These are phyloP conservation scores for Hippoglossus hippoglossus DNA, from an alignment of 2,797 vertebrate genomes.

Conservation along the genomic window DNA sequence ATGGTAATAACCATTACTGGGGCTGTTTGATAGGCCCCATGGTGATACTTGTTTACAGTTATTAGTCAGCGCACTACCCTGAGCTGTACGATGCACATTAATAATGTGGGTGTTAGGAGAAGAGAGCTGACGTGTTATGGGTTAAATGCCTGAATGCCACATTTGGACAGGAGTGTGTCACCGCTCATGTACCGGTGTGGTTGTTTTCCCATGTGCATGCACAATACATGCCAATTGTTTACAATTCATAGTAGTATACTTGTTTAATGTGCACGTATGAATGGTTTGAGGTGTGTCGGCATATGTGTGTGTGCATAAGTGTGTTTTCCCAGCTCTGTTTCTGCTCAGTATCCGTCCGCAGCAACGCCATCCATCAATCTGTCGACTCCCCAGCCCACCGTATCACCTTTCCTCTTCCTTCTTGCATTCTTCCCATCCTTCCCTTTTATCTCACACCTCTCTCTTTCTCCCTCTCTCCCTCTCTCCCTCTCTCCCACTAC, in stretches of 20 bases:
- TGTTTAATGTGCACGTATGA: constrained; percentile 13
- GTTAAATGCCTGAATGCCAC: constrained; percentile 44
- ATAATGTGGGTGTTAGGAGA: constrained; percentile 40
- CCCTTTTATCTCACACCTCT: constrained; percentile 74
- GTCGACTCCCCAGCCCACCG: constrained; percentile 71
- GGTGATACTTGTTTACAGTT: constrained; percentile 79
- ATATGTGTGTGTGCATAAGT: constrained; percentile 28
- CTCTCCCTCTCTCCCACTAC: constrained; percentile 17
- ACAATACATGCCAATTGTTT: not conserved
- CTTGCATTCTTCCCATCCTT: constrained; percentile 73
- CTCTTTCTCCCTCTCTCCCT: constrained; percentile 34
- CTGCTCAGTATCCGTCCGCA: constrained; percentile 73
- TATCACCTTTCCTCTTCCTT: constrained; percentile 74
- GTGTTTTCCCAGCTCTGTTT: constrained; percentile 67
- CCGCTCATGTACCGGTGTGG: constrained; percentile 18
- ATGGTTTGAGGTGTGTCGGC: constrained; percentile 13
- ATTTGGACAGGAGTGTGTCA: constrained; percentile 33
- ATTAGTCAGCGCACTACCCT: constrained; percentile 69
- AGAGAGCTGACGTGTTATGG: constrained; percentile 32
- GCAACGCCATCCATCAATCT: constrained; percentile 79
- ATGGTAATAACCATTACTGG: constrained; percentile 77
- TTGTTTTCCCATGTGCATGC: constrained; percentile 26
- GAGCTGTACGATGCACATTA: constrained; percentile 63
- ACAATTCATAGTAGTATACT: constrained; percentile 8
- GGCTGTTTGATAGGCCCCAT: constrained; percentile 68